Conservation (phyloP, 2,888 invertebrate species). For the Lydus trimaculatus region DNA sequence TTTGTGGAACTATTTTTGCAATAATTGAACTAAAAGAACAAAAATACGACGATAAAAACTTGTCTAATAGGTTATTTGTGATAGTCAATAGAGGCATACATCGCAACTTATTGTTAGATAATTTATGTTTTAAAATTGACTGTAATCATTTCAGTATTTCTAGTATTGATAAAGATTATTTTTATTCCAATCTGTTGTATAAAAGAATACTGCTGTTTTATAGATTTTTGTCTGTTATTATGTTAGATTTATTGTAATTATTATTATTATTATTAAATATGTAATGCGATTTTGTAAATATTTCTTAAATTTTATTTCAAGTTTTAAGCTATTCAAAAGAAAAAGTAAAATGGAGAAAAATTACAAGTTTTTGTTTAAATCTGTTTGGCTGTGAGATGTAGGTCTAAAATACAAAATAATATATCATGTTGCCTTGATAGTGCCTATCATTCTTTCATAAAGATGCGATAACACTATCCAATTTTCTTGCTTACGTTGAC, state of each 20-base stretch:
- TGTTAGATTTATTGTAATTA: slow-evolving; percentile 18
- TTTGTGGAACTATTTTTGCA: slow-evolving; percentile 3
- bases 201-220: background rate
- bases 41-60: slow-evolving; percentile 12
- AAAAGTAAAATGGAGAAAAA: background rate
- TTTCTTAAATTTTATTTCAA: slow-evolving; percentile 28
- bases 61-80: slow-evolving; percentile 23
- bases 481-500: too few species aligned
- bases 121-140: background rate
- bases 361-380: slow-evolving; percentile 36
- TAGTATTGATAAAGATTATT: background rate
- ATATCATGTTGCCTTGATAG: slow-evolving; percentile 38
- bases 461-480: too few species aligned
- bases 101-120: slow-evolving; percentile 16
- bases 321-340: slow-evolving; percentile 19
- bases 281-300: slow-evolving; percentile 29
- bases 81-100: slow-evolving; percentile 31
- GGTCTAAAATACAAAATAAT: slow-evolving; percentile 31
- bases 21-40: slow-evolving; percentile 2
- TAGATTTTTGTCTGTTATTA: slow-evolving; percentile 26
- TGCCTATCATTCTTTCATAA: slow-evolving; percentile 29
- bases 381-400: slow-evolving; percentile 54
- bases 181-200: background rate
- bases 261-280: slow-evolving; percentile 17
- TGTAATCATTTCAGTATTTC: slow-evolving; percentile 12